These are phyloP conservation scores for Periplaneta americana DNA, from an alignment of 1,140 invertebrate genomes.

Conservation along the genomic window DNA sequence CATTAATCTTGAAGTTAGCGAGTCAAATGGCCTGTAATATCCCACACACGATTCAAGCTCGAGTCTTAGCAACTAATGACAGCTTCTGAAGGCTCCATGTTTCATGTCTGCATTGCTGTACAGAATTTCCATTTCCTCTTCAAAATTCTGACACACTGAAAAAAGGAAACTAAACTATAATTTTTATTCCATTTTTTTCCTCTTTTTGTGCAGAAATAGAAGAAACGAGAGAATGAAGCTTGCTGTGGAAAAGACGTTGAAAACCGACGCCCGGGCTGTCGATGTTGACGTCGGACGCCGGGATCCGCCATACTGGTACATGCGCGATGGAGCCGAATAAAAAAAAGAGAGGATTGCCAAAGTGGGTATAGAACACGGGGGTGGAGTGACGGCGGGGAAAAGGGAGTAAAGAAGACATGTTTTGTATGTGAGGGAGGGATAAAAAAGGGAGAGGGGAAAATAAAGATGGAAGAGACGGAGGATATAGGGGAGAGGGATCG, in stretches of 20 bases:
- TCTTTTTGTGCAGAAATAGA: neutral
- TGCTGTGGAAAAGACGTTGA: neutral
- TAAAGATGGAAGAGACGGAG: slow-evolving; percentile 2
- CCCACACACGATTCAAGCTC: neutral
- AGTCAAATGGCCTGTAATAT: too few relatives aligned
- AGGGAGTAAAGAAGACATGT: neutral
- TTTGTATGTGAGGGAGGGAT: neutral
- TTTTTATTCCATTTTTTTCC: neutral
- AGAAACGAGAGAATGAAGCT: neutral
- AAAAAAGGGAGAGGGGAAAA: neutral
- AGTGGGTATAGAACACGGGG: neutral
- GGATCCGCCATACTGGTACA: neutral
- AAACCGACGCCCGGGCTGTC: neutral
- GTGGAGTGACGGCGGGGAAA: neutral
- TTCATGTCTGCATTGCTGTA: neutral
- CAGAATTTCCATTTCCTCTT: neutral
- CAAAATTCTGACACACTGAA: neutral
- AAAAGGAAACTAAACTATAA: neutral
- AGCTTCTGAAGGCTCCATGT: neutral
- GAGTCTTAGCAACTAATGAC: neutral
- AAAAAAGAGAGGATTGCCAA: too few relatives aligned
- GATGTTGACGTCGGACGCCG: neutral
- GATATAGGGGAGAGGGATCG: neutral
- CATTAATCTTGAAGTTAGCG: too few relatives aligned
- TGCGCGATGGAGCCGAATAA: neutral